Percentiles rank a stretch among this genome's conserved stretches.
These are phyloP conservation scores for Luidia sarsii DNA, from an alignment of 53 echinoderm and acorn worm genomes.

Conservation along the genomic window DNA sequence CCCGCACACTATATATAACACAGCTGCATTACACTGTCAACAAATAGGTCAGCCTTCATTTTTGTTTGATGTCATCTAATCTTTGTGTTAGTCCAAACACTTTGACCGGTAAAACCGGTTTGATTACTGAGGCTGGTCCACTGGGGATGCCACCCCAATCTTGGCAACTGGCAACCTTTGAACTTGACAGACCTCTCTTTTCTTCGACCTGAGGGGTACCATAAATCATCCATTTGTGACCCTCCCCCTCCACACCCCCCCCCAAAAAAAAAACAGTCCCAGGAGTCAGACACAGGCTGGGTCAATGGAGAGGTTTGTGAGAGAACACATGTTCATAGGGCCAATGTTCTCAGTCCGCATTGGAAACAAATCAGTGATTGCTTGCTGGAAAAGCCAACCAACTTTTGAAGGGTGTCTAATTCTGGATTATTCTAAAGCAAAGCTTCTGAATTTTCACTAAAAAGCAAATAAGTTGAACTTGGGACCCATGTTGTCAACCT, in stretches of 20 bases:
- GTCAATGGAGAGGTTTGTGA: neutral
- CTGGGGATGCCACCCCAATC: constrained; percentile 45
- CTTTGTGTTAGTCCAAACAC: constrained; percentile 8
- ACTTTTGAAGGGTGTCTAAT: too few species aligned
- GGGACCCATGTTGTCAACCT: too few species aligned
- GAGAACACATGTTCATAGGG: too few species aligned
- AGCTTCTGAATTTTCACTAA: too few species aligned
- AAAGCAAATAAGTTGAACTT: too few species aligned
- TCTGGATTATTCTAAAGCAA: too few species aligned
- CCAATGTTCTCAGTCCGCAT: too few species aligned
- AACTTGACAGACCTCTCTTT: constrained; percentile 13
- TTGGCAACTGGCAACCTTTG: neutral
- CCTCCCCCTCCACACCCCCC: too few species aligned
- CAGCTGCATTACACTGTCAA: too few species aligned
- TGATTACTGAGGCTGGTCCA: constrained; percentile 9
- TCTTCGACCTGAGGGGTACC: neutral
- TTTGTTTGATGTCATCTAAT: constrained; percentile 6
- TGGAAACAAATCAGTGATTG: too few species aligned
- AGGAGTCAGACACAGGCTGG: neutral
- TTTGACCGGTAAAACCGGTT: constrained; percentile 21
- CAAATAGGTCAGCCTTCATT: neutral
- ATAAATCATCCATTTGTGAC: constrained; percentile 14
- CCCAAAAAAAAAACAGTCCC: neutral
- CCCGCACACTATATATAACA: too few species aligned
- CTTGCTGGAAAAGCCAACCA: too few species aligned